A percentile compares a stretch with the other conserved stretches of the same genome.
These are phyloP conservation scores for Gasterosteus aculeatus DNA, from an alignment of 2,113 vertebrate species.

Conservation along the genomic window DNA sequence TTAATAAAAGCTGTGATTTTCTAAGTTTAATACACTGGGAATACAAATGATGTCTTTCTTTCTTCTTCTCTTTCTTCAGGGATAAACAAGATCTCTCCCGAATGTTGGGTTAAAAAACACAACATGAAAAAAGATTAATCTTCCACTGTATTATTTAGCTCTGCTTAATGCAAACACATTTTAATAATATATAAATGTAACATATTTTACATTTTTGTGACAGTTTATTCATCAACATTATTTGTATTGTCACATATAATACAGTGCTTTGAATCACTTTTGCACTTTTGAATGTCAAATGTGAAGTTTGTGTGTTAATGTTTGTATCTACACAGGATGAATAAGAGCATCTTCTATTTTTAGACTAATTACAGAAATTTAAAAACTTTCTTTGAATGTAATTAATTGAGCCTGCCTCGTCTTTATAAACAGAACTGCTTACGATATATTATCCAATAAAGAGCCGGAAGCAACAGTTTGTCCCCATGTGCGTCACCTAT, in stretches of 20 bases:
- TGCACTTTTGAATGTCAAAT: conserved; percentile 54
- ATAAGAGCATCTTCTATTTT: conserved; percentile 26
- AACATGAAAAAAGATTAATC: not conserved
- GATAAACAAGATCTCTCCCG: conserved; percentile 64
- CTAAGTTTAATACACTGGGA: not conserved
- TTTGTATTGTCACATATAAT: no score
- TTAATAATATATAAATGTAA: conserved; percentile 25
- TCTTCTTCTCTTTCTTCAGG: conserved; percentile 34
- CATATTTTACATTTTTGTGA: conserved; percentile 13
- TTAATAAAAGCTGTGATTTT: not conserved
- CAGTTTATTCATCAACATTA: conserved; percentile 25
- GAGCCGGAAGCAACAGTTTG: conserved; percentile 67
- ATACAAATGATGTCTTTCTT: conserved; percentile 11
- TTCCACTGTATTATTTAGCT: conserved; percentile 4
- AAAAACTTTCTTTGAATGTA: conserved; percentile 49
- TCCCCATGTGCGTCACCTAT: conserved; percentile 76
- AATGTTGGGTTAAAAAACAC: conserved; percentile 50
- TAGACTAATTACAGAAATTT: conserved; percentile 53
- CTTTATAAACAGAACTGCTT: conserved; percentile 70
- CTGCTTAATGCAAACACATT: conserved; percentile 10
- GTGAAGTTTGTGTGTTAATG: conserved; percentile 40
- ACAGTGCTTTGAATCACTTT: conserved; percentile 32
- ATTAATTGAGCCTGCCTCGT: conserved; percentile 32
- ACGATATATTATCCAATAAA: conserved; percentile 52
- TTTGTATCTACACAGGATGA: conserved; percentile 8